Conservation (phyloP, 2,888 invertebrate genomes). For the Lithophane ornitopus region DNA sequence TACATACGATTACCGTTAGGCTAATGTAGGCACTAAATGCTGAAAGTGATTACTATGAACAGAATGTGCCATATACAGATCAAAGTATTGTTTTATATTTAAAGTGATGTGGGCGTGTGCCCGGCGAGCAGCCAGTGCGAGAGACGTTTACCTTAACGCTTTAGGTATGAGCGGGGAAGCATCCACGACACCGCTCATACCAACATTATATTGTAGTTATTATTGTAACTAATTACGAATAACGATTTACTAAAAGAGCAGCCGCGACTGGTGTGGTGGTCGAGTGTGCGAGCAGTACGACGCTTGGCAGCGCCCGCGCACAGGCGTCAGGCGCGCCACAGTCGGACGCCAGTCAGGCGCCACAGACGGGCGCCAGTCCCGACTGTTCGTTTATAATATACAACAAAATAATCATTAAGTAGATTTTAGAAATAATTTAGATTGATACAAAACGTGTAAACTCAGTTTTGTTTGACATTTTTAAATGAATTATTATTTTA, state of each 20-base stretch:
- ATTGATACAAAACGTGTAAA: conserved; percentile 79
- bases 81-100: conserved; percentile 54
- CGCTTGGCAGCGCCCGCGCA: not conserved
- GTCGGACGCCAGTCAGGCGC: not conserved
- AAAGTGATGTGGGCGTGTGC: conserved; percentile 57
- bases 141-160: conserved; percentile 88
- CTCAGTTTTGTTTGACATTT: conserved; percentile 81
- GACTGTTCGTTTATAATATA: conserved; percentile 79
- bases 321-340: not conserved
- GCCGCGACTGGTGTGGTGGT: conserved; percentile 75
- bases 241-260: conserved; percentile 81
- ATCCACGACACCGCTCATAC: conserved; percentile 90
- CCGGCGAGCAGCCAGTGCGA: conserved; percentile 83
- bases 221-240: conserved; percentile 87
- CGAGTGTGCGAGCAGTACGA: conserved; percentile 41
- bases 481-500: conserved; percentile 80
- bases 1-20: conserved; percentile 38
- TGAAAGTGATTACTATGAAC: conserved; percentile 53
- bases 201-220: conserved; percentile 90
- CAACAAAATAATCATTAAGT: conserved; percentile 89
- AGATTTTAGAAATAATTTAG: conserved; percentile 85
- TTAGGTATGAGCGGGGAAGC: conserved; percentile 90
- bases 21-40: conserved; percentile 36
- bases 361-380: conserved; percentile 69
- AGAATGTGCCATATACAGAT: conserved; percentile 64